Percentiles rank a stretch among this genome's conserved stretches.
These are phyloP conservation scores for Cosmia trapezina DNA, from an alignment of 2,888 invertebrate genomes.

Conservation along the genomic window DNA sequence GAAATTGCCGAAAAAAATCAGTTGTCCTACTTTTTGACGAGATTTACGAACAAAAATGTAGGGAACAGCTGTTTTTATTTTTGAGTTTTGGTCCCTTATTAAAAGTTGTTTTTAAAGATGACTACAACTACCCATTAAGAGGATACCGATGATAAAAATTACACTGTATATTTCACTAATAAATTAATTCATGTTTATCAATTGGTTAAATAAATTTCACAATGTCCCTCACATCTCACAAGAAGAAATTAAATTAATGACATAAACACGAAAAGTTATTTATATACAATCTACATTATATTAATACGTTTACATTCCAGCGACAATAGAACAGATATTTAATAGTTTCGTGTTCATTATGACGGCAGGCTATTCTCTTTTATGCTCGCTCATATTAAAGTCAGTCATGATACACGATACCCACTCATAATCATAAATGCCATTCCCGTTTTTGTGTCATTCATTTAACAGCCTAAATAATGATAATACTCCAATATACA, in stretches of 20 bases:
- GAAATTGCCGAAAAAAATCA: no score
- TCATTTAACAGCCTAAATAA: conserved; percentile 37
- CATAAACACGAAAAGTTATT: not conserved
- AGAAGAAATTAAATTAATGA: not conserved
- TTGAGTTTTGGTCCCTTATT: no score
- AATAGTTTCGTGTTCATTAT: conserved; percentile 47
- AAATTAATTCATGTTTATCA: not conserved
- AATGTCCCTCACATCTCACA: no score
- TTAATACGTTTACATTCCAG: conserved; percentile 18
- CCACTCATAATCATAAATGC: conserved; percentile 37
- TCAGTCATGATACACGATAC: conserved; percentile 42
- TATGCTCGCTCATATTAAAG: conserved; percentile 50
- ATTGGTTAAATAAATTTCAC: not conserved
- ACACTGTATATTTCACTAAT: no score
- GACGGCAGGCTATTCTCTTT: conserved; percentile 40
- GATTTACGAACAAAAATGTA: no score
- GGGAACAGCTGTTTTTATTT: no score
- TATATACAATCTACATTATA: not conserved
- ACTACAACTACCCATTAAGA: no score
- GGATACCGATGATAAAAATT: no score
- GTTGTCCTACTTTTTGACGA: no score
- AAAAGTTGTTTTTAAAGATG: no score
- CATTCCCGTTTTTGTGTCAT: conserved; percentile 40
- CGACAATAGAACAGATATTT: conserved; percentile 33
- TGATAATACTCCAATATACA: conserved; percentile 30